These are phyloP conservation scores for Micromys minutus DNA, from an alignment of 2,113 vertebrate species.

Conservation along the genomic window DNA sequence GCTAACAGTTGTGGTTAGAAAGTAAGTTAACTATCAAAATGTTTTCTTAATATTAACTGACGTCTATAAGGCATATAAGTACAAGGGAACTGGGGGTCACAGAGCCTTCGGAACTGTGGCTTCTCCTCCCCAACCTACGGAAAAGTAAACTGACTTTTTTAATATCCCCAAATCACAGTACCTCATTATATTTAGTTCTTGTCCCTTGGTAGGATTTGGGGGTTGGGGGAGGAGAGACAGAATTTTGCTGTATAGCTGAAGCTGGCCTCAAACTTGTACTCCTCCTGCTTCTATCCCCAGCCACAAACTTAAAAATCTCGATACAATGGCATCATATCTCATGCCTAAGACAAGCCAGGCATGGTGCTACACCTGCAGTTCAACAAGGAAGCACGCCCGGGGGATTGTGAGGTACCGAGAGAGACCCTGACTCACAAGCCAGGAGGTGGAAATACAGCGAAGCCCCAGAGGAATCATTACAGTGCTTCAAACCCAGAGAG, in stretches of 20 bases:
- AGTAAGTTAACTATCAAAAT: not conserved
- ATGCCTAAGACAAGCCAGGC: constrained; percentile 3
- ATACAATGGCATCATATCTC: not conserved
- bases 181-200: not conserved
- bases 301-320: not conserved
- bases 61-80: not conserved
- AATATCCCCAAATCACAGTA: not conserved
- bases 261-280: not conserved
- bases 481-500: not conserved
- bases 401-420: too few relatives aligned
- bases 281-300: not conserved
- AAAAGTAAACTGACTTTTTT: not conserved
- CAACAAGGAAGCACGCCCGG: too few relatives aligned
- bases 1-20: not conserved
- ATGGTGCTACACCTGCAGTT: not conserved
- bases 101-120: not conserved
- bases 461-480: not conserved
- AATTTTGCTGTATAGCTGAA: not conserved
- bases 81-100: not conserved
- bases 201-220: not conserved
- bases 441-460: not conserved
- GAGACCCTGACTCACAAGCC: not conserved
- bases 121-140: not conserved
- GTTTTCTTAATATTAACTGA: not conserved
- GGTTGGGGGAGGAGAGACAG: not conserved